Base-by-base conservation (phyloP, 2,888 invertebrate species). In the Cerceris ruficornis region DNA sequence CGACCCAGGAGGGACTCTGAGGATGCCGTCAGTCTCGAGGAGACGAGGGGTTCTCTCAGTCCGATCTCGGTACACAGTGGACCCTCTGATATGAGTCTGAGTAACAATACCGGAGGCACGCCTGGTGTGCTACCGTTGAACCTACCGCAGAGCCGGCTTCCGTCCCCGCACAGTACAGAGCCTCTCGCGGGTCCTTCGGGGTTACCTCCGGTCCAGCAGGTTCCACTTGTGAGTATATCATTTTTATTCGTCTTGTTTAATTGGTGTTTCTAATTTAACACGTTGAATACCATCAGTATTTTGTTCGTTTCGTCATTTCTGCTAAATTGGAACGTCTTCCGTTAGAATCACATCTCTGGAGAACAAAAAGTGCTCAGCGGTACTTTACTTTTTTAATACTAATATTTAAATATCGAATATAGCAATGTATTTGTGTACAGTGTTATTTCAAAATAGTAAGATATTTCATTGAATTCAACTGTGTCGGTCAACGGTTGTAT, bases 161-260 rank as follows among this genome's bases (percentile, higher is more conserved):
- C 95, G 74, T 95, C 95, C 88, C 95, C 95, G 61, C 93, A 95
- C 88, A 93, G 93, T 88, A 94, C 94, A 89, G 96, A 96, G 91
- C 95, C 96, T 49, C 93, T 96, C 64, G 95, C 97, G 80, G 97
- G 96, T 80, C 96, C 97, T n/a, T 97, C 97, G 60, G 96, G 96
- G 81, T 93, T 97, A 90, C 96, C 96, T 74, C 97, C 97, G 75
- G 96, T 97, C 88, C 97, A 97, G 93, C 96, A 97, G 95, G 97
- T 96, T 93, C 97, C 97, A 92, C 94, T 97, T 94, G 97, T 97
- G 93, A 95, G 95, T 93, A 84, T 67, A 17, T 8, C 5, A 6
- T 6, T 8, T 15, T 2, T 43, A 52, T 57, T 11, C 28, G 8
- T 49, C 9, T 8, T 5, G 46, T 71, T 7, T 57, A 8, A 42